Evolutionary conservation across 23 tunicate genomes (phyloP), one percentile per base, ranked within the genome.

Genomic region (Styela clava): DNA sequence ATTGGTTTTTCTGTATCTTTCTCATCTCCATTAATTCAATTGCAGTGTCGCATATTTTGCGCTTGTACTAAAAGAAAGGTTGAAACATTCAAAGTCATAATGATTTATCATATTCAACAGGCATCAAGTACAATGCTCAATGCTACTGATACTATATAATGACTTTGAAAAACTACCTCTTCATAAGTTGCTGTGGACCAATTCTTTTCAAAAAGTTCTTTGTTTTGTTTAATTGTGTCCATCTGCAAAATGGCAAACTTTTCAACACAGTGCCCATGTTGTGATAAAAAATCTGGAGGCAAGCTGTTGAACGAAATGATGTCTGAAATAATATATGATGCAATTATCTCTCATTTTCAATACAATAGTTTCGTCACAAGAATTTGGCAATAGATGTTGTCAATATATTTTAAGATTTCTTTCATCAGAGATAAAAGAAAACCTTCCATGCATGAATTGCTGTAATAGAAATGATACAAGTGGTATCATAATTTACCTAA

Each of bases 181-280:
- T 79, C 62, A 35, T 82, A 31, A 12, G 23, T 30, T n/a, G 68
- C 64, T 2, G 28, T 65, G 2, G 68, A 27, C 24, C 51, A 35
- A 2, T 81, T 74, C 35, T 74, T 74, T 72, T 33, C 88, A 33
- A 61, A 86, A n/a, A 20, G 61, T 21, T 24, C 1, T 21, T 82
- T 68, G 52, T 91, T 91, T 5, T 80, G 61, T 23, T 77, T 30
- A 16, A 91, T 91, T 3, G 90, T 52, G 3, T 73, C 16, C 31
- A 67, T 78, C 63, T 91, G 97, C 25, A 68, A 63, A 2, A 69
- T 24, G 2, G 78, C 34, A 72, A 91, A 91, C 51, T 69, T 52
- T 26, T 69, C 28, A 3, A 78, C 84, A 63, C 97, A 91, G 3
- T 51, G 77, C 27, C 62, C 16, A 82, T 91, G 89, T 63, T 85